These are phyloP conservation scores for Turnix velox DNA, from an alignment of 2,113 vertebrate species.

Conservation along the genomic window DNA sequence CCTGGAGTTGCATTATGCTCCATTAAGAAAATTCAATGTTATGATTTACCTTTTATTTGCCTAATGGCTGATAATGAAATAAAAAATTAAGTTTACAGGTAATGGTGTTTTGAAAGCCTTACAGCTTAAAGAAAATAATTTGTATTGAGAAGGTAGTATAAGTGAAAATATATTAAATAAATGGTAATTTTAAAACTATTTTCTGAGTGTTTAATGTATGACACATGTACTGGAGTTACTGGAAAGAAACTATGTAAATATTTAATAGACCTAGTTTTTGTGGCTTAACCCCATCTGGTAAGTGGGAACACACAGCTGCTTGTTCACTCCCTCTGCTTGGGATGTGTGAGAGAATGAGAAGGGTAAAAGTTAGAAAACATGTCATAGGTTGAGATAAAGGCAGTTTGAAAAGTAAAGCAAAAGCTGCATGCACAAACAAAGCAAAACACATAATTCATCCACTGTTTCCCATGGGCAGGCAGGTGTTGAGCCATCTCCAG, in stretches of 20 bases:
- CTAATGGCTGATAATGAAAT: conserved; percentile 47
- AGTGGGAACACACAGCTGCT: neutral
- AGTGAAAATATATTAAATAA: neutral
- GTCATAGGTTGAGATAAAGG: neutral
- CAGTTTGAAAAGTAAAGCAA: neutral
- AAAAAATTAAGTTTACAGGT: neutral
- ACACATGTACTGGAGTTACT: neutral
- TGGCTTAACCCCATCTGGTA: neutral
- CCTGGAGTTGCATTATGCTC: conserved; percentile 1
- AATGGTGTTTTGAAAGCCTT: neutral
- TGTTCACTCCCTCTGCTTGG: neutral
- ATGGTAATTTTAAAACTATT: neutral
- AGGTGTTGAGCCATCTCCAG: neutral
- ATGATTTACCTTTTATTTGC: conserved; percentile 25
- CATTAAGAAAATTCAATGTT: conserved; percentile 32
- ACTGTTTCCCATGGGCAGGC: neutral
- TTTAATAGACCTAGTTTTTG: neutral
- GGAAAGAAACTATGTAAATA: neutral
- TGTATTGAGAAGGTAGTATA: neutral
- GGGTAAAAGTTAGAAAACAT: neutral
- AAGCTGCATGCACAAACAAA: neutral
- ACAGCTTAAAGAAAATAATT: neutral
- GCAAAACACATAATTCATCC: neutral
- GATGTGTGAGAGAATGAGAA: neutral
- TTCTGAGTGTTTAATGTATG: neutral